Base-by-base conservation (phyloP, 1,140 invertebrate genomes). In the Agraylea sexmaculata region DNA sequence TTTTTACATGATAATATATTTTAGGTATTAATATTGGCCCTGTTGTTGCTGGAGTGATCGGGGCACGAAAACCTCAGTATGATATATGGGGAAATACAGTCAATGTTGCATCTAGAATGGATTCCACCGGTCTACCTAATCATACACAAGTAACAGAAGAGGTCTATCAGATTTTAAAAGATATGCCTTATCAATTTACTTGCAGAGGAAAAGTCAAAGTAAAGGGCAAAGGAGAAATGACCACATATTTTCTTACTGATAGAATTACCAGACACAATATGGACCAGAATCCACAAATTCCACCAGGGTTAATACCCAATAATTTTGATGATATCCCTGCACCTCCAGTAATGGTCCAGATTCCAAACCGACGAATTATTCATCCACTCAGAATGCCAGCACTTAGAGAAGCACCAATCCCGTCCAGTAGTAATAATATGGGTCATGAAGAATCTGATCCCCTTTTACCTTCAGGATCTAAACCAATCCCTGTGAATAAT, bases 81-180 rank as follows among this genome's bases (percentile, higher is more conserved):
- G 90, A 94, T 57, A 93, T 94, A 51, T 94, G 89, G 89, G 90
- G 90, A 1, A 94, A 94, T 60, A 91, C 89, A 8, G 90, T 95
- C 1, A 93, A 92, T 62, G 83, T 94, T 2, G 90, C 90, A 2
- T 88, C 83, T 55, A 69, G 85, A 4, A 88, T 89, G 85, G 85
- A 89, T 55, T 85, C 82, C 2, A 88, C 85, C 0, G 84, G 85
- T 1, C 65, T 87, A 28, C 82, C 83, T 0, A 86, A 87, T 56
- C 81, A 87, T 55, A 87, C 78, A 10, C 86, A 88, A 68, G 80
- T 87, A 1, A 88, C 85, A 1, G 84, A 88, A 60, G 85, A 88
- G 58, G 83, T 85, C 2, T 83, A 75, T 51, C 73, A 78, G 53
- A 69, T 80, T 5, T 60, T 85, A 8, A 76, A 75, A 55, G 72